phyloP scores from a whole-genome alignment of 2,797 vertebrate genomes.

The Smutsia gigantea region DNA sequence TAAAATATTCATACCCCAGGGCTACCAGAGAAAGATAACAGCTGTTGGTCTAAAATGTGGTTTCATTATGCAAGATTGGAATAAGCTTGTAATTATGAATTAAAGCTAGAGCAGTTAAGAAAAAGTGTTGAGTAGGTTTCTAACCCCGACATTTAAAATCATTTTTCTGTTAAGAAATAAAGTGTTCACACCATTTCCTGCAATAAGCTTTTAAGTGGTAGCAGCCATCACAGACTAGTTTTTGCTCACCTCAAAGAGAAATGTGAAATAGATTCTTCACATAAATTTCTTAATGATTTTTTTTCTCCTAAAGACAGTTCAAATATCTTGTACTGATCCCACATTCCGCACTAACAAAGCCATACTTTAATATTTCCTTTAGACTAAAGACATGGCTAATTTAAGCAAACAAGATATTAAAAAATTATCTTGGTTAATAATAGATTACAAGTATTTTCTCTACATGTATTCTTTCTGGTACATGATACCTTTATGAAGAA shows the following conservation, averaged over 20 bases:
- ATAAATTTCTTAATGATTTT: background rate
- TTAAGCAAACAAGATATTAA: background rate
- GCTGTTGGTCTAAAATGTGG: slow-evolving; percentile 89
- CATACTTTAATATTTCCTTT: background rate
- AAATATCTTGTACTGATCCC: background rate
- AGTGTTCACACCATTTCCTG: slow-evolving; percentile 35
- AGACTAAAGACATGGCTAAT: background rate
- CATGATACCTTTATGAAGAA: background rate
- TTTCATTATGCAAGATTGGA: slow-evolving; percentile 87
- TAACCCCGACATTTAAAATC: slow-evolving; percentile 80
- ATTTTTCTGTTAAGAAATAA: slow-evolving; percentile 71
- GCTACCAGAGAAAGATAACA: slow-evolving; percentile 88
- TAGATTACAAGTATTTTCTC: background rate
- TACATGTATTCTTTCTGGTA: background rate
- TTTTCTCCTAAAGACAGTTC: background rate
- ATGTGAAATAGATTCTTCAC: background rate
- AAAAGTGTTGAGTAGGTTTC: slow-evolving; percentile 77
- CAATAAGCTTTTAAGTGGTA: slow-evolving; percentile 52
- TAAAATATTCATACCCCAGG: slow-evolving; percentile 88
- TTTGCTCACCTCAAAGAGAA: slow-evolving; percentile 40
- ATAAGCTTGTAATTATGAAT: slow-evolving; percentile 90
- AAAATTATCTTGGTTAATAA: slow-evolving; percentile 3
- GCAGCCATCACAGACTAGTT: background rate
- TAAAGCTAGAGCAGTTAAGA: slow-evolving; percentile 84
- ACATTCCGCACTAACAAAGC: slow-evolving; percentile 20